These are phyloP conservation scores for Heterohyrax brucei DNA, from an alignment of 2,797 vertebrate genomes.

Conservation along the genomic window DNA sequence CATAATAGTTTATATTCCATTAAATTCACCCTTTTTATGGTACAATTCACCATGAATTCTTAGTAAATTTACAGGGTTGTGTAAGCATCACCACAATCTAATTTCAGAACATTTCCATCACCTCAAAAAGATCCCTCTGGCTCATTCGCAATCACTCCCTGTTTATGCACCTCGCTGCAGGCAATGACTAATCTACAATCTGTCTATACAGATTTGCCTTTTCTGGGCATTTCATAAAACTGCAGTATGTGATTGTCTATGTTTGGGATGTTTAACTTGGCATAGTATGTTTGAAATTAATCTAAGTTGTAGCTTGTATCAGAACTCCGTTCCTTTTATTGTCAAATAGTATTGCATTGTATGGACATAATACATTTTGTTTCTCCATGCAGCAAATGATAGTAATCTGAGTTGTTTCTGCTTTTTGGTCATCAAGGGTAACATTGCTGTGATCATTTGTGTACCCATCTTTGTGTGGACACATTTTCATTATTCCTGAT, in stretches of 20 bases:
- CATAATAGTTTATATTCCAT: not conserved
- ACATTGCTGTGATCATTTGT: not conserved
- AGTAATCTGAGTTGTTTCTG: no score
- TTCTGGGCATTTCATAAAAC: not conserved
- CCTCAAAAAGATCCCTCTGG: no score
- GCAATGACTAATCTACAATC: no score
- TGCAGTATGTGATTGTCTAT: not conserved
- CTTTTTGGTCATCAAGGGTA: not conserved
- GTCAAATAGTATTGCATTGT: no score
- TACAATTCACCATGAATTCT: not conserved
- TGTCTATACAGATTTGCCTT: no score
- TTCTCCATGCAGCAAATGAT: no score
- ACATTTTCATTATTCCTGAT: not conserved
- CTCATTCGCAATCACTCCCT: no score
- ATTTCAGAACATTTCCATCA: no score
- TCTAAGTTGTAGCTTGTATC: not conserved
- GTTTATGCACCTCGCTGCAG: no score
- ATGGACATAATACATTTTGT: no score
- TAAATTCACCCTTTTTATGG: not conserved
- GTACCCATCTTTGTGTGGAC: not conserved
- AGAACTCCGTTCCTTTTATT: no score
- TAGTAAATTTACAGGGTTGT: not conserved
- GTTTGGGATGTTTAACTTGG: not conserved
- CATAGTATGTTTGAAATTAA: not conserved
- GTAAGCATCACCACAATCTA: no score